Percentiles rank a stretch among this genome's conserved stretches.
Evolutionary conservation across 2,113 vertebrate species (phyloP).

Genomic region (Acanthochromis polyacanthus): DNA sequence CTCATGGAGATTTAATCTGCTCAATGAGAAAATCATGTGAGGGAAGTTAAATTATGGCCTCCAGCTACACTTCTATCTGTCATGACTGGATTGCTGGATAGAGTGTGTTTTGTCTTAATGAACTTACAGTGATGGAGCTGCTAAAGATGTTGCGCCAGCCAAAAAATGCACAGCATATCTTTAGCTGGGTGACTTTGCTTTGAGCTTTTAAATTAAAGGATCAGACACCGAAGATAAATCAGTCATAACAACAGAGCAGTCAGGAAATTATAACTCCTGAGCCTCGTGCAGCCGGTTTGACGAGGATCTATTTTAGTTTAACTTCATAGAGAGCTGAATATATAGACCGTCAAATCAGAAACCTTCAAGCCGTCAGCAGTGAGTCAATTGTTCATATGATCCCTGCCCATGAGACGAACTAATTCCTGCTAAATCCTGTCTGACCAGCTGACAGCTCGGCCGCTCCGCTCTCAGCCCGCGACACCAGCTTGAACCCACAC

Average conservation of each 20-base stretch:
- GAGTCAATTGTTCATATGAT: constrained; percentile 33
- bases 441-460: constrained; percentile 49
- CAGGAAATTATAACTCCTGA: constrained; percentile 47
- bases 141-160: constrained; percentile 7
- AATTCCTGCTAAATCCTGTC: constrained; percentile 61
- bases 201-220: constrained; percentile 45
- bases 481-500: constrained; percentile 69
- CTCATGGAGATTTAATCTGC: constrained; percentile 45
- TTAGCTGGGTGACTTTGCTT: constrained; percentile 14
- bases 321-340: background rate
- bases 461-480: constrained; percentile 1
- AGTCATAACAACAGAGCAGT: constrained; percentile 14
- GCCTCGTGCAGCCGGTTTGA: background rate
- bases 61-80: constrained; percentile 33
- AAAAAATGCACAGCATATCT: background rate
- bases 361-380: background rate
- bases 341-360: constrained; percentile 8
- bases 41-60: constrained; percentile 23
- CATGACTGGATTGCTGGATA: constrained; percentile 4
- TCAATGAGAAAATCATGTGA: constrained; percentile 43
- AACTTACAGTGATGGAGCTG: constrained; percentile 16
- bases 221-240: constrained; percentile 40
- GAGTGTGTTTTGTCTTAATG: constrained; percentile 23
- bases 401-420: constrained; percentile 45
- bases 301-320: constrained; percentile 40